These are phyloP conservation scores for Lordiphosa mommai DNA, from an alignment of 1,140 invertebrate species.

Conservation along the genomic window DNA sequence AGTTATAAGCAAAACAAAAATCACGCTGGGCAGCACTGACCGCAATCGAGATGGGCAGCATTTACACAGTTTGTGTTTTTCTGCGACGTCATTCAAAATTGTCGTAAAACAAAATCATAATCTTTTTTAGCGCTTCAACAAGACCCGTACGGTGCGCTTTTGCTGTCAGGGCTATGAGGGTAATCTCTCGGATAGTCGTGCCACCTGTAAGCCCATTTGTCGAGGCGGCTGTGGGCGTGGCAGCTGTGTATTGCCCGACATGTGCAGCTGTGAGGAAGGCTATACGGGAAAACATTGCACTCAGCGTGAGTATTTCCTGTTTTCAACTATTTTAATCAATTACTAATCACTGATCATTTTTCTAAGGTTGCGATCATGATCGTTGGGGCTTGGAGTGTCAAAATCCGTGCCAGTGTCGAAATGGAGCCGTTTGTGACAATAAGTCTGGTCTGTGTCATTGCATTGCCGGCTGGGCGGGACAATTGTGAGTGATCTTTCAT, in stretches of 20 bases:
- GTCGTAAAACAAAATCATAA: too few relatives aligned
- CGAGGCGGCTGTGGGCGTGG: constrained; percentile 76
- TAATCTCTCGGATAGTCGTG: constrained; percentile 69
- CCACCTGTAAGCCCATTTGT: constrained; percentile 71
- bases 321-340: neutral
- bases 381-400: constrained; percentile 74
- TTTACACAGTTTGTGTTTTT: neutral
- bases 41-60: too few relatives aligned
- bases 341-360: neutral
- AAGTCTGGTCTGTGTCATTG: constrained; percentile 70
- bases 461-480: constrained; percentile 68
- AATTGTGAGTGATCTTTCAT: constrained; percentile 47
- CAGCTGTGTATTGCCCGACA: constrained; percentile 66
- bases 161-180: constrained; percentile 76
- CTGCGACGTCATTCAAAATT: too few relatives aligned
- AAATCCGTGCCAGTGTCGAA: constrained; percentile 62
- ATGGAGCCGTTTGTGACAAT: constrained; percentile 71
- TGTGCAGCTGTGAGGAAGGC: constrained; percentile 71
- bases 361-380: constrained; percentile 69
- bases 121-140: constrained; percentile 54
- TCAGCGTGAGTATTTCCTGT: constrained; percentile 56
- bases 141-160: constrained; percentile 72
- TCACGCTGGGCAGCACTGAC: too few relatives aligned
- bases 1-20: too few relatives aligned
- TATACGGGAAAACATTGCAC: constrained; percentile 75